These are phyloP conservation scores for Iguana delicatissima DNA, from an alignment of 2,797 vertebrate species.

Conservation along the genomic window DNA sequence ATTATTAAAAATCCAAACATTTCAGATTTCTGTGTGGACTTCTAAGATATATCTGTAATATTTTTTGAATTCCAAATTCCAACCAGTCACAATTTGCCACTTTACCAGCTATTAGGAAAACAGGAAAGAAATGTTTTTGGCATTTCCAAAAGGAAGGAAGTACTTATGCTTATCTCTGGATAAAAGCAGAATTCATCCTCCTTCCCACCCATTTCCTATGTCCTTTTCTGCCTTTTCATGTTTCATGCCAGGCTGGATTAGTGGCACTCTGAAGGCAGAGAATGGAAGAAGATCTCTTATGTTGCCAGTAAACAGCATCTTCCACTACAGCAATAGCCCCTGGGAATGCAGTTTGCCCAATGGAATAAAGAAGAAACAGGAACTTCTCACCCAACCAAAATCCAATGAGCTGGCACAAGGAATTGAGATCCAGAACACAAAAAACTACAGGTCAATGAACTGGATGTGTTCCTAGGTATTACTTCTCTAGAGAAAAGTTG, in stretches of 20 bases:
- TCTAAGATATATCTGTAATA: conserved; percentile 54
- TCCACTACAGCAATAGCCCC: neutral
- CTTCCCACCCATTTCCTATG: neutral
- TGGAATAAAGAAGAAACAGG: too few species aligned
- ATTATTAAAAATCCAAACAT: conserved; percentile 69
- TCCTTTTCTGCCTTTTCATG: neutral
- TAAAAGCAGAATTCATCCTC: neutral
- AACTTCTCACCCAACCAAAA: too few species aligned
- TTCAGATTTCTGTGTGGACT: conserved; percentile 68
- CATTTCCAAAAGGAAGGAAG: neutral
- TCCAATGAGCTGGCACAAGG: too few species aligned
- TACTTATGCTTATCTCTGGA: neutral
- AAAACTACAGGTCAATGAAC: too few species aligned
- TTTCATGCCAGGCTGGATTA: neutral
- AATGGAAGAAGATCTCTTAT: neutral
- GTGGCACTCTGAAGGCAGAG: neutral
- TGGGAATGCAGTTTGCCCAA: neutral
- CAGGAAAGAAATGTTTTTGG: neutral
- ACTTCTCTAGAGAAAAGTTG: too few species aligned
- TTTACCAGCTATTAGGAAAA: conserved; percentile 12
- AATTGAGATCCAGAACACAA: too few species aligned
- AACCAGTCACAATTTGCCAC: conserved; percentile 45
- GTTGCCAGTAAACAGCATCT: neutral
- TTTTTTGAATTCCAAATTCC: conserved; percentile 52
- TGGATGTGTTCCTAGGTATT: too few species aligned